Evolutionary conservation across 1,140 invertebrate species (phyloP).

Genomic region (Fopius arisanus): DNA sequence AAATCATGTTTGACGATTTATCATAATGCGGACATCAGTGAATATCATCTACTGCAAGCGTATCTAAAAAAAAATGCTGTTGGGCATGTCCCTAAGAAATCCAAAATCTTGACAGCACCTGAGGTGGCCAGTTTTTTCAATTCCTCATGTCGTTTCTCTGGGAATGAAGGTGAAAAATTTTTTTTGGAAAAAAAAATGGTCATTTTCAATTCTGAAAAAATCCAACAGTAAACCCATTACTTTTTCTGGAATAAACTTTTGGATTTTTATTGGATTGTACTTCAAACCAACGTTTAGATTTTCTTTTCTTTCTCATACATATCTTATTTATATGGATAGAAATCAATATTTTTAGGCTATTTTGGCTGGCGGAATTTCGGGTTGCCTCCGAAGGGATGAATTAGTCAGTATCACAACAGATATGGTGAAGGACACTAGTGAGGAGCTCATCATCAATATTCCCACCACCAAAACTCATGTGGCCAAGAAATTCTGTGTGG

Average conservation of each 20-base stretch:
- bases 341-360: not conserved
- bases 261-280: too few relatives aligned
- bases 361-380: not conserved
- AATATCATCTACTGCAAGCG: not conserved
- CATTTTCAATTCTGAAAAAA: not conserved
- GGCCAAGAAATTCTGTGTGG: too few relatives aligned
- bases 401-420: not conserved
- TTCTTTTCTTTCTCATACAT: not conserved
- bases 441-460: too few relatives aligned
- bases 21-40: not conserved
- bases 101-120: not conserved
- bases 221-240: not conserved
- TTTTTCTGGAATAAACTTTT: too few relatives aligned
- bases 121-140: not conserved
- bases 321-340: not conserved
- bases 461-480: too few relatives aligned
- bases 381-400: not conserved
- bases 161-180: not conserved
- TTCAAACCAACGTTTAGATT: not conserved
- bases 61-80: not conserved
- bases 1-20: not conserved
- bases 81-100: not conserved
- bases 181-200: not conserved
- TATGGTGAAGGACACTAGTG: too few relatives aligned
- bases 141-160: not conserved